A percentile compares a stretch with the other conserved stretches of the same genome.
These are phyloP conservation scores for Danio choprae DNA, from an alignment of 2,797 vertebrate species.

Conservation along the genomic window DNA sequence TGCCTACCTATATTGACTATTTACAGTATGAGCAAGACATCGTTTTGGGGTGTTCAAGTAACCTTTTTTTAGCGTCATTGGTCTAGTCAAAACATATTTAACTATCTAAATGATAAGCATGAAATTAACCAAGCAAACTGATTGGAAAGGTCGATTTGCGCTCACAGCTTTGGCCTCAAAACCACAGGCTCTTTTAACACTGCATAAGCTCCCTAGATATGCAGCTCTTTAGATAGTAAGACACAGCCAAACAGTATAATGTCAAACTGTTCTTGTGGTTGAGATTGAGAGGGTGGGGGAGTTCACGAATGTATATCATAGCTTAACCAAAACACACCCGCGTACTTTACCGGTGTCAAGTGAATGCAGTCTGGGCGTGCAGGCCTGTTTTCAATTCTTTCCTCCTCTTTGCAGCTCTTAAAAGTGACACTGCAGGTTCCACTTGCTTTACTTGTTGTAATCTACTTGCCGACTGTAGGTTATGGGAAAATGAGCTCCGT, in stretches of 20 bases:
- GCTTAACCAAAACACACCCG: constrained; percentile 5
- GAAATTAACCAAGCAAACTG: no score
- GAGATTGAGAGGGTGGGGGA: constrained; percentile 38
- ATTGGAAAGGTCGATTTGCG: no score
- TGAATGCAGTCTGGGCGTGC: not conserved
- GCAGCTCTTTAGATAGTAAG: not conserved
- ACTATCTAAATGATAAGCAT: no score
- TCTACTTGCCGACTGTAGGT: not conserved
- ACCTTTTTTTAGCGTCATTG: no score
- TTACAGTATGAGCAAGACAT: no score
- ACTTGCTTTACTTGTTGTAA: not conserved
- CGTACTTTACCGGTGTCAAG: constrained; percentile 24
- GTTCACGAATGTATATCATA: constrained; percentile 6
- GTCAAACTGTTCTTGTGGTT: constrained; percentile 13
- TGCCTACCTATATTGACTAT: no score
- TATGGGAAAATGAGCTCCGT: not conserved
- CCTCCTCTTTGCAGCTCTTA: not conserved
- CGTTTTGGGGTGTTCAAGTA: no score
- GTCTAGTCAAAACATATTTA: no score
- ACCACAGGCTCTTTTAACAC: not conserved
- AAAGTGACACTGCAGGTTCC: constrained; percentile 1
- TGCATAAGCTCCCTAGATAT: not conserved
- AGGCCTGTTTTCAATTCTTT: not conserved
- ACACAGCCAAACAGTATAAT: not conserved
- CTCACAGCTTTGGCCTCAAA: no score